Base-by-base conservation (phyloP, 2,888 invertebrate genomes). In the Selenia dentaria region DNA sequence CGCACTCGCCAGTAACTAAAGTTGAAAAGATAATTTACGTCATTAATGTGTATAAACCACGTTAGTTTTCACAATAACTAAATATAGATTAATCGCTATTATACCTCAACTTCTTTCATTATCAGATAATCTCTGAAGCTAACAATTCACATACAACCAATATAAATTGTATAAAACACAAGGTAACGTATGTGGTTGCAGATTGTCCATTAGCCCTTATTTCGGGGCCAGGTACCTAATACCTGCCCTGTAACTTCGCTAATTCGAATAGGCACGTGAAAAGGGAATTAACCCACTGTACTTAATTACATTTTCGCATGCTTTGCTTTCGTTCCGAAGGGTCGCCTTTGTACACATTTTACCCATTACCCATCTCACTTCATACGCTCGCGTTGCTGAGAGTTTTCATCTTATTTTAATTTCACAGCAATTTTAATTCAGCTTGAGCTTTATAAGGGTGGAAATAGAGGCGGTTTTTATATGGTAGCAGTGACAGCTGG, bases 241-340 rank as follows among this genome's bases (percentile, higher is more conserved):
- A 71, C 67, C 63, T 64, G 66, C 70, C 64, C 65, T 62, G 75
- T 76, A 81, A 79, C 73, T 75, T 73, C 57, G 68, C 75, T 86
- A 84, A 87, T 83, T 82, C 80, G 64, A 78, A 83, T 79, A 79
- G 77, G 74, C 86, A 88, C 85, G 88, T 82, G 77, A 88, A 85
- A 78, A 68, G 73, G 67, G 73, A 83, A 87, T 87, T 87, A 89
- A 84, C 88, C 87, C 78, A 82, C 72, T 85, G 78, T 77, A 78
- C 85, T 79, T 89, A 89, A 89, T 89, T 87, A 85, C 83, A 74
- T 81, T 87, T 83, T 88, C 87, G 87, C 88, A 87, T 88, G 89
- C 82, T 82, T 81, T 77, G 82, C 79, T 83, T 85, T 81, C 75
- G 74, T 78, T 78, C 79, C 77, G 81, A 86, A 84, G 81, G 83